These are phyloP conservation scores for Anorthoa munda DNA, from an alignment of 2,888 invertebrate genomes.

Conservation along the genomic window DNA sequence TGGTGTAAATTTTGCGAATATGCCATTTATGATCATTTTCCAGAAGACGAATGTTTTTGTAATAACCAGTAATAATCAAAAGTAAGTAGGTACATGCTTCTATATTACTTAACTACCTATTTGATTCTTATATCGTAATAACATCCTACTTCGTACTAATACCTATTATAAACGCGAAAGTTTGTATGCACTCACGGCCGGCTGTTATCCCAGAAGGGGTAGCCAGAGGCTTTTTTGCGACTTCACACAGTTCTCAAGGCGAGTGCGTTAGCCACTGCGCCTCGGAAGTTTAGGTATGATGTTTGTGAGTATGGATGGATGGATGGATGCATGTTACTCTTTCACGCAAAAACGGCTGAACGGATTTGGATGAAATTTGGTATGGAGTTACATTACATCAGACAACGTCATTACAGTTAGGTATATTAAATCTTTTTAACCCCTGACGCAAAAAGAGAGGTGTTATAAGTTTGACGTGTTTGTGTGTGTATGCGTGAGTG, in stretches of 20 bases:
- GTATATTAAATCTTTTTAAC: slow-evolving; percentile 13
- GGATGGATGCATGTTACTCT: slow-evolving; percentile 1
- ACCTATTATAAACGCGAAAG: slow-evolving; percentile 25
- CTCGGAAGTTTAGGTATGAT: slow-evolving; percentile 42
- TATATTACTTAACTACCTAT: slow-evolving; percentile 42
- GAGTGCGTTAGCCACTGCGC: slow-evolving; percentile 45
- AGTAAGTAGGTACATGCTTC: slow-evolving; percentile 29
- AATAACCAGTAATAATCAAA: slow-evolving; percentile 42
- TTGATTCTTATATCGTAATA: slow-evolving; percentile 32
- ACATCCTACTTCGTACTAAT: slow-evolving; percentile 35
- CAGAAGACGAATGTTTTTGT: slow-evolving; percentile 55
- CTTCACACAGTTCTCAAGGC: slow-evolving; percentile 38
- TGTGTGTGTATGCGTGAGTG: slow-evolving; percentile 1
- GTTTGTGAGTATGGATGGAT: slow-evolving; percentile 16
- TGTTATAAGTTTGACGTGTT: too few relatives aligned
- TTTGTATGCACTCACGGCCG: slow-evolving; percentile 46
- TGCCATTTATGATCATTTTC: slow-evolving; percentile 56
- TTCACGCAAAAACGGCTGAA: too few relatives aligned
- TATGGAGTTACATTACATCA: slow-evolving; percentile 15
- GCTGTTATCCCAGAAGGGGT: slow-evolving; percentile 48
- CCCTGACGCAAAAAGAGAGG: neutral
- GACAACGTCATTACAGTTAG: slow-evolving; percentile 22
- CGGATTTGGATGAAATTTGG: neutral
- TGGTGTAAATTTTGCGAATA: slow-evolving; percentile 55
- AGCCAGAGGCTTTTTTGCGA: slow-evolving; percentile 37